Evolutionary conservation across 2,888 invertebrate genomes (phyloP).

Genomic region (Cantharis rustica): DNA sequence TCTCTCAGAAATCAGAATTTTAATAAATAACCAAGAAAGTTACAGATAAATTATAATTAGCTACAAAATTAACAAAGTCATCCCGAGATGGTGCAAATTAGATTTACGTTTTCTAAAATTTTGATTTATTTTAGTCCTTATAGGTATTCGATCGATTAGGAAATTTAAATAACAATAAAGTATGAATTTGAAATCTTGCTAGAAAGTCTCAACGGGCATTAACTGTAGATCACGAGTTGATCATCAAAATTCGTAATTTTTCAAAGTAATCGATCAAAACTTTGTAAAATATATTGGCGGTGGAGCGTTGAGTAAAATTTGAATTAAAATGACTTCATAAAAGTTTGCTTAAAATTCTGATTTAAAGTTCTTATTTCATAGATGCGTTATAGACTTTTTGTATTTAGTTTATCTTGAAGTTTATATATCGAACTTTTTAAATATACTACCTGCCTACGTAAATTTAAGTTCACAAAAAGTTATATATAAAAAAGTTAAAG

Average conservation of each 20-base stretch:
- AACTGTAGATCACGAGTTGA: neutral
- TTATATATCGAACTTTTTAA: conserved; percentile 1
- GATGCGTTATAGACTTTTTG: neutral
- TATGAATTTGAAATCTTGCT: neutral
- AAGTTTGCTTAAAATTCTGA: neutral
- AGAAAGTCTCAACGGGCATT: neutral
- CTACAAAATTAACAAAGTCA: neutral
- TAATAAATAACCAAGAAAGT: neutral
- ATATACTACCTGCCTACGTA: neutral
- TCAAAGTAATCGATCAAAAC: neutral
- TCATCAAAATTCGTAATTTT: neutral
- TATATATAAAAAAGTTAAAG: neutral
- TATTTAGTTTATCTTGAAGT: neutral
- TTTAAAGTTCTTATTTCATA: neutral
- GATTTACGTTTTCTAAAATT: neutral
- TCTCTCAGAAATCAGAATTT: neutral
- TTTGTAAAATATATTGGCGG: neutral
- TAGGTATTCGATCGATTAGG: neutral
- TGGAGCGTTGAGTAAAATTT: neutral
- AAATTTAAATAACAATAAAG: neutral
- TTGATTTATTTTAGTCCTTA: neutral
- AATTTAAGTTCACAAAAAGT: conserved; percentile 1
- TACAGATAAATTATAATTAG: neutral
- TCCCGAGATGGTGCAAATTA: neutral
- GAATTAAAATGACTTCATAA: neutral